Evolutionary conservation across 2,113 vertebrate species (phyloP), one percentile per base, ranked within the genome.

Genomic region (Sminthopsis crassicaudata): DNA sequence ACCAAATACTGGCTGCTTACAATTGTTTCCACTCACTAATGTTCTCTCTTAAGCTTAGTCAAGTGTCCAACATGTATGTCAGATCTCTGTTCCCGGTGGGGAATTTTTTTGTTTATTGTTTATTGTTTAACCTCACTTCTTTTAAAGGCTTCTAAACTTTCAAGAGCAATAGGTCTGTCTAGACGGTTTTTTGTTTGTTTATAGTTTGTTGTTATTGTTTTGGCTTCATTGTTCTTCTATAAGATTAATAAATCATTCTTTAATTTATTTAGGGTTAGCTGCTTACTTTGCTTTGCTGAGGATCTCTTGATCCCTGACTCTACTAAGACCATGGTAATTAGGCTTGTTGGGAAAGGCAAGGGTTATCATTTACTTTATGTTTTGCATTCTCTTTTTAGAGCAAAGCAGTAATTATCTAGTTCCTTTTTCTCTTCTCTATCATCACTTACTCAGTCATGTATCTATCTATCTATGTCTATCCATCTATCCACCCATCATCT

Each of bases 31-130:
- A 23, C 92, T 25, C 27, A 89, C 36, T 91, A 22, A 92, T 94
- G 3, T 95, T 97, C 53, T 94, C 67, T 91, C 96, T 95, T 93
- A 91, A 97, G 53, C 92, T 93, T 90, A 97, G 46, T 94, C 89
- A 95, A 90, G 76, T 93, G 53, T 96, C 51, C 91, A 91, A 60
- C 25, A 84, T 89, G 53, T 91, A 93, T 94, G 24, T 91, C 88
- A 95, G 94, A 93, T 53, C 54, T 96, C 67, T 48, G n/a, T 91
- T 97, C 92, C 95, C 26, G 91, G 91, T 93, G 19, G 60, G 30
- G 23, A 48, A 8, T 48, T 48, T 48, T 48, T 48, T 48, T 48
- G 48, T 6, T 42, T 89, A 36, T 48, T 48, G 48, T 48, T 48
- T 96, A 60, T 93, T 27, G 26, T 91, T 93, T 96, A 96, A 46